Conservation (phyloP, 1,140 invertebrate genomes). For the Nebria ingens region DNA sequence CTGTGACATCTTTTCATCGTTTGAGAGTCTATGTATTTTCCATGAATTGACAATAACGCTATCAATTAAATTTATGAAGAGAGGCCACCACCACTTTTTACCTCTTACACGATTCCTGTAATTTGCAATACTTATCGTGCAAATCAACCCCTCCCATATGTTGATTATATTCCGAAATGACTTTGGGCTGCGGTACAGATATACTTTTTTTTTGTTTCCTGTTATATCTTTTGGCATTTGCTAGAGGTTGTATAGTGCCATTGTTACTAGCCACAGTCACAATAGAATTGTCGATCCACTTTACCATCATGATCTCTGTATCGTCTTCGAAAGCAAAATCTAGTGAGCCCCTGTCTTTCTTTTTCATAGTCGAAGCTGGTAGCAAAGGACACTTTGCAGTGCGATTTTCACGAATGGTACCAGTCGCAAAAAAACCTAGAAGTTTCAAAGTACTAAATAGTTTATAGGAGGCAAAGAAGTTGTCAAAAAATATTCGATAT, state of each 20-base stretch:
- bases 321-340: slow-evolving; percentile 16
- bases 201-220: slow-evolving; percentile 18
- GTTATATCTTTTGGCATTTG: slow-evolving; percentile 16
- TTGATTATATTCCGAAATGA: slow-evolving; percentile 23
- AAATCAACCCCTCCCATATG: slow-evolving; percentile 25
- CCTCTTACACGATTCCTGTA: slow-evolving; percentile 22
- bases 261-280: slow-evolving; percentile 11
- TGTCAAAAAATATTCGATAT: no score
- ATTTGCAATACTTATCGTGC: slow-evolving; percentile 25
- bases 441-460: slow-evolving; percentile 18
- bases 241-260: no score
- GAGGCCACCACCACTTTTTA: slow-evolving; percentile 31
- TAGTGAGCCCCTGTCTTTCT: not conserved
- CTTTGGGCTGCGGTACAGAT: slow-evolving; percentile 16
- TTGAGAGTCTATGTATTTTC: slow-evolving; percentile 19
- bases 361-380: not conserved
- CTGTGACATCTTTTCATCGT: slow-evolving; percentile 19
- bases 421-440: not conserved
- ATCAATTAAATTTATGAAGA: slow-evolving; percentile 25
- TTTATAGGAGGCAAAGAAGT: no score
- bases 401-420: not conserved
- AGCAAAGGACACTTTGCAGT: not conserved
- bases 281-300: slow-evolving; percentile 21
- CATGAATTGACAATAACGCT: slow-evolving; percentile 22
- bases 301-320: slow-evolving; percentile 15